Conservation (phyloP, 1,140 invertebrate genomes). For the Bombus waltoni region DNA sequence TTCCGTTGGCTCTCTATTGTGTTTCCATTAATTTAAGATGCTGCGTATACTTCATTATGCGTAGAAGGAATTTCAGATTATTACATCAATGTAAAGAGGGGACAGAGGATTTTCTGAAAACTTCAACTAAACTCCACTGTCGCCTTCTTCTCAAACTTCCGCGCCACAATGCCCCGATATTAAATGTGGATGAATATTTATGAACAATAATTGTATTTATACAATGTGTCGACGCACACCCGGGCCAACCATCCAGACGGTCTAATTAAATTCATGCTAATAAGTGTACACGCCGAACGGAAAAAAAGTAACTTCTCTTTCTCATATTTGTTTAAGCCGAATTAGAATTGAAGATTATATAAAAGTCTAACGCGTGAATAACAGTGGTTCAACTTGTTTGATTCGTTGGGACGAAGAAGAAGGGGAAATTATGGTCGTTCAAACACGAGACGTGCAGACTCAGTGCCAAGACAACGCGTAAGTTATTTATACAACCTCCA, state of each 20-base stretch:
- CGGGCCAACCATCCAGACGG: constrained; percentile 32
- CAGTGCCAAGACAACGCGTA: constrained; percentile 52
- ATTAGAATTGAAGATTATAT: neutral
- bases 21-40: constrained; percentile 49
- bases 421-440: constrained; percentile 27
- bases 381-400: constrained; percentile 23
- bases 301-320: constrained; percentile 21
- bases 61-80: constrained; percentile 56
- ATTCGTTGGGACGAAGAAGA: neutral
- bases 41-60: constrained; percentile 42
- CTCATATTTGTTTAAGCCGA: neutral
- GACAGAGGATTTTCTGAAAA: constrained; percentile 59
- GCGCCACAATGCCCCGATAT: constrained; percentile 67
- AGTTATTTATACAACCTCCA: constrained; percentile 64
- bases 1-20: constrained; percentile 29
- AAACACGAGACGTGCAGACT: constrained; percentile 48
- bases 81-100: constrained; percentile 54
- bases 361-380: neutral
- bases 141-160: constrained; percentile 56
- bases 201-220: constrained; percentile 78
- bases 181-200: constrained; percentile 80
- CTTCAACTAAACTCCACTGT: constrained; percentile 59
- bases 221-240: constrained; percentile 67
- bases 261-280: constrained; percentile 79
- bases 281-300: constrained; percentile 55